These are phyloP conservation scores for Rhabdophis nuchalis DNA, from an alignment of 2,797 vertebrate species.

Conservation along the genomic window DNA sequence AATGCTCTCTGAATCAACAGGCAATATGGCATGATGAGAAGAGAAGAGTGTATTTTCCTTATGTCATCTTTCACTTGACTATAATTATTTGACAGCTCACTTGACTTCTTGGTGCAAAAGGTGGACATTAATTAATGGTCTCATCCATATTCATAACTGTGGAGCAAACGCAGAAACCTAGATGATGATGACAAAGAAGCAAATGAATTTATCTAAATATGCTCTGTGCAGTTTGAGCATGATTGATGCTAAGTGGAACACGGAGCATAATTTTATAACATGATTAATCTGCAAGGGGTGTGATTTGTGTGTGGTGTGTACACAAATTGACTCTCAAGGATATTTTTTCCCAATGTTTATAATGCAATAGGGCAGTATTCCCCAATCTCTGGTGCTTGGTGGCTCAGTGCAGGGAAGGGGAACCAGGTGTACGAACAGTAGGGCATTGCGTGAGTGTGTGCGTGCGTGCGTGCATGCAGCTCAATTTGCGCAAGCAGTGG, in stretches of 20 bases:
- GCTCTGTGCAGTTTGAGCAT: slow-evolving; percentile 36
- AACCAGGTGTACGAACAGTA: rapidly evolving
- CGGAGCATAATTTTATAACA: slow-evolving; percentile 10
- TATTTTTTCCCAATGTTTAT: not conserved
- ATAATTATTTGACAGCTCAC: slow-evolving; percentile 18
- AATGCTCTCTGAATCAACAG: slow-evolving; percentile 20
- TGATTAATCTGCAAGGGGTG: not conserved
- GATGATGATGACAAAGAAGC: not conserved
- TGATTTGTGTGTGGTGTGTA: not conserved
- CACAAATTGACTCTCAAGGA: slow-evolving; percentile 8
- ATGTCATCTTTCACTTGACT: slow-evolving; percentile 13
- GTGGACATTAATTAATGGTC: slow-evolving; percentile 30
- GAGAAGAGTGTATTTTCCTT: slow-evolving; percentile 19
- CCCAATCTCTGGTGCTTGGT: not conserved
- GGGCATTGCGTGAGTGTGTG: not conserved
- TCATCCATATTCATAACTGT: slow-evolving; percentile 19
- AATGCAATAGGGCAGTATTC: not conserved
- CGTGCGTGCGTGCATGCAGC: not conserved
- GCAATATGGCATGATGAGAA: slow-evolving; percentile 30
- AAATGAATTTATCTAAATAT: slow-evolving; percentile 26
- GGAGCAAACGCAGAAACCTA: slow-evolving; percentile 21
- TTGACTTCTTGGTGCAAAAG: slow-evolving; percentile 30
- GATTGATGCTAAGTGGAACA: slow-evolving; percentile 27
- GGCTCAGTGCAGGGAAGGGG: not conserved
- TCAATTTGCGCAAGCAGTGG: not conserved